These are phyloP conservation scores for Ethmia dodecea DNA, from an alignment of 2,888 invertebrate genomes.

Conservation along the genomic window DNA sequence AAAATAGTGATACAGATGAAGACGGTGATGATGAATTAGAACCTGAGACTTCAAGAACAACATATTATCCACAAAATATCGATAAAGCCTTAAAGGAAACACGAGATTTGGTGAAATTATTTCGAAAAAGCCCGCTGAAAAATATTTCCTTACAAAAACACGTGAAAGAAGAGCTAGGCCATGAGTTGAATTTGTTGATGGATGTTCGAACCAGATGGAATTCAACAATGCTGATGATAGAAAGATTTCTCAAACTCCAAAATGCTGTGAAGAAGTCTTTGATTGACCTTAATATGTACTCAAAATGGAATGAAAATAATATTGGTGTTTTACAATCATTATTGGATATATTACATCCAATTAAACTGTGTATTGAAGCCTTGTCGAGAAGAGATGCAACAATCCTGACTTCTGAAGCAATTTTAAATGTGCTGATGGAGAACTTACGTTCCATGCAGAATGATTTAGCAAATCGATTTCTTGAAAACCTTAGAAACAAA, in stretches of 20 bases:
- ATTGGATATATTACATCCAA: constrained; percentile 3
- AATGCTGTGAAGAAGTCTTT: constrained; percentile 10
- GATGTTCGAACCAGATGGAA: constrained; percentile 13
- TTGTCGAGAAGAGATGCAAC: constrained; percentile 6
- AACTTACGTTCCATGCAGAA: no score
- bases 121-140: constrained; percentile 12
- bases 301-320: constrained; percentile 2
- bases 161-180: constrained; percentile 9
- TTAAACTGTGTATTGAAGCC: constrained; percentile 7
- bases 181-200: constrained; percentile 9
- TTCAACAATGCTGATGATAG: constrained; percentile 6
- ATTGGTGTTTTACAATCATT: background rate
- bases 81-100: no score
- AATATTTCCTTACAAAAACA: constrained; percentile 10
- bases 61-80: no score
- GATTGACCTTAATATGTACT: constrained; percentile 11
- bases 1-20: no score
- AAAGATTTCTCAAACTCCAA: constrained; percentile 11
- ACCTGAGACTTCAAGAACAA: no score
- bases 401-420: constrained; percentile 3
- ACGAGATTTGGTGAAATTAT: constrained; percentile 8
- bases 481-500: no score
- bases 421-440: no score
- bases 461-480: no score
- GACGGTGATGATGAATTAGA: no score